A percentile compares a stretch with the other conserved stretches of the same genome.
These are phyloP conservation scores for Mesembrinibis cayennensis DNA, from an alignment of 2,113 vertebrate species.

Conservation along the genomic window DNA sequence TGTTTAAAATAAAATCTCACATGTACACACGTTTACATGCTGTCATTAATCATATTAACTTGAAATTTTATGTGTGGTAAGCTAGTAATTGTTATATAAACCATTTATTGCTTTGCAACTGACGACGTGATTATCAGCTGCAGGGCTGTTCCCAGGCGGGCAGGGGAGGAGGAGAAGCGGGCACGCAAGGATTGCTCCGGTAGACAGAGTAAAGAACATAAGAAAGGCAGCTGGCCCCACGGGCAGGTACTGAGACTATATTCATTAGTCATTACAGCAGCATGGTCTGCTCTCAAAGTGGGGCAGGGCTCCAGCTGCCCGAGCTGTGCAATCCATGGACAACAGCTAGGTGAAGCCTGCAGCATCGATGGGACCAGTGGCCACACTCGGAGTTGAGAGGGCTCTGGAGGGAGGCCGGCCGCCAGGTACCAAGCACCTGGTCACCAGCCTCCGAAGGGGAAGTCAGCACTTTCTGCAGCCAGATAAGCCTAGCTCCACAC, in stretches of 20 bases:
- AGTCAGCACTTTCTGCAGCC: not conserved
- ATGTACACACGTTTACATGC: not conserved
- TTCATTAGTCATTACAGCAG: not conserved
- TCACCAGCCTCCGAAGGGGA: not conserved
- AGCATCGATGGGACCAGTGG: not conserved
- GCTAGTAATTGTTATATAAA: not conserved
- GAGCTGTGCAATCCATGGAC: not conserved
- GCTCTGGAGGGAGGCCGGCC: not conserved
- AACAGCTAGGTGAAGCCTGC: not conserved
- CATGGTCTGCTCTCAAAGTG: fast-evolving
- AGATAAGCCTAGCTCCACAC: not conserved
- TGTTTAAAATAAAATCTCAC: constrained; percentile 13
- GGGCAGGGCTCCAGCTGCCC: not conserved
- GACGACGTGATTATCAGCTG: not conserved
- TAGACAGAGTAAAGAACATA: not conserved
- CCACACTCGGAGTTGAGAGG: fast-evolving
- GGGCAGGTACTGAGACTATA: not conserved
- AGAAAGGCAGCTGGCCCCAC: not conserved
- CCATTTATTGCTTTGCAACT: constrained; percentile 15
- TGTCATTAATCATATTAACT: not conserved
- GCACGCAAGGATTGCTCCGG: not conserved
- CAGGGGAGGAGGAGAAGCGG: not conserved
- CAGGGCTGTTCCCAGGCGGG: not conserved
- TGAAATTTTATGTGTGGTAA: not conserved
- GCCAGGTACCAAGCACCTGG: not conserved